phyloP scores from a whole-genome alignment of 2,888 invertebrate genomes.

The Meliscaeva auricollis region DNA sequence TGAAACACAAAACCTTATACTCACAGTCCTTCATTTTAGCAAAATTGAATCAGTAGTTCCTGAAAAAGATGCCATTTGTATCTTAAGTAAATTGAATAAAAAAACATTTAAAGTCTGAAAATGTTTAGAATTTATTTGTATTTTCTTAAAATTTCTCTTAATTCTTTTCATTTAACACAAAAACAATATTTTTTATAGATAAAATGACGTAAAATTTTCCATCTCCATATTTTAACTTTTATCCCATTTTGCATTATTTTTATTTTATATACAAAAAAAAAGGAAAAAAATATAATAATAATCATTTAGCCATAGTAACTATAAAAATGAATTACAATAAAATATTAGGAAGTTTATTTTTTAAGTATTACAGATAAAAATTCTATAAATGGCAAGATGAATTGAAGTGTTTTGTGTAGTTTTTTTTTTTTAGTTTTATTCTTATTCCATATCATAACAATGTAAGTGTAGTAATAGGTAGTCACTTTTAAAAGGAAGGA shows the following conservation, averaged over 20 bases:
- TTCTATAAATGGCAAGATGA: constrained; percentile 73
- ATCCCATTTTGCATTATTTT: not conserved
- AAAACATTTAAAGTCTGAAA: constrained; percentile 13
- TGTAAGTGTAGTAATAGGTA: not conserved
- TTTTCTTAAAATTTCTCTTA: not conserved
- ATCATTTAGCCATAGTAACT: constrained; percentile 39
- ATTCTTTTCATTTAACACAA: constrained; percentile 34
- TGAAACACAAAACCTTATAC: too few species aligned
- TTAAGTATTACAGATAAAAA: constrained; percentile 66
- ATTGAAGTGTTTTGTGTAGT: constrained; percentile 27
- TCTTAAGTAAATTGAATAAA: not conserved
- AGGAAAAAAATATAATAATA: constrained; percentile 17
- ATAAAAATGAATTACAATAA: constrained; percentile 51
- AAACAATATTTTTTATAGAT: constrained; percentile 19
- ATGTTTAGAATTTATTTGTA: constrained; percentile 34
- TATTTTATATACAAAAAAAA: constrained; percentile 57
- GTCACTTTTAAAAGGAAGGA: constrained; percentile 52
- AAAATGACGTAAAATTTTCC: constrained; percentile 13
- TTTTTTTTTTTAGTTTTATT: too few species aligned
- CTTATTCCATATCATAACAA: constrained; percentile 33
- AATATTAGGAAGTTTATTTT: constrained; percentile 52
- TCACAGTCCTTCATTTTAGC: too few species aligned
- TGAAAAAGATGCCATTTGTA: too few species aligned
- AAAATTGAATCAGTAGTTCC: too few species aligned
- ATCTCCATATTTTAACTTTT: not conserved